These are phyloP conservation scores for Xiphorhynchus elegans DNA, from an alignment of 2,113 vertebrate species.

Conservation along the genomic window DNA sequence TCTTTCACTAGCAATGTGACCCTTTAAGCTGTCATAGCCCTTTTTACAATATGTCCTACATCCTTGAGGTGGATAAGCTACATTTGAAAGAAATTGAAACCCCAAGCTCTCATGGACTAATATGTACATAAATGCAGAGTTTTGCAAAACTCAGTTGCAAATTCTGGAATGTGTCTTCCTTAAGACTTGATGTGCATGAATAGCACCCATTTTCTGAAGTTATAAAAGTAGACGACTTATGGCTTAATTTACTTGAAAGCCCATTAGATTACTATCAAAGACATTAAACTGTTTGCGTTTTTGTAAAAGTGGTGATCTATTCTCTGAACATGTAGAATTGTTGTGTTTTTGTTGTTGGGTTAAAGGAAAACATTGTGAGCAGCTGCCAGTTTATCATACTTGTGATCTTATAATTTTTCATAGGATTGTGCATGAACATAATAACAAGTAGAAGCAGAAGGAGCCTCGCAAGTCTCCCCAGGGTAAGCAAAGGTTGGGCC, in stretches of 20 bases:
- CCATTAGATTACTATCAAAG: neutral
- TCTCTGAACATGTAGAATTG: neutral
- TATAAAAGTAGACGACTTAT: neutral
- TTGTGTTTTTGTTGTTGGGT: neutral
- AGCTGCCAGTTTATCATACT: neutral
- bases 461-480: neutral
- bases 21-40: neutral
- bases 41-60: neutral
- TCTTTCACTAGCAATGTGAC: neutral
- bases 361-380: neutral
- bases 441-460: neutral
- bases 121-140: neutral
- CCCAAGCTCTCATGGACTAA: neutral
- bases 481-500: accelerated
- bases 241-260: neutral
- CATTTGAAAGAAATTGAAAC: neutral
- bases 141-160: neutral
- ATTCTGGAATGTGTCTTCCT: neutral
- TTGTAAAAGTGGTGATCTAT: neutral
- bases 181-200: neutral
- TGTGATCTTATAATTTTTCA: neutral
- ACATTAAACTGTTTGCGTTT: neutral
- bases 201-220: neutral
- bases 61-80: neutral
- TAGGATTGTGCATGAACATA: neutral